These are phyloP conservation scores for Silurus meridionalis DNA, from an alignment of 2,113 vertebrate species.

Conservation along the genomic window DNA sequence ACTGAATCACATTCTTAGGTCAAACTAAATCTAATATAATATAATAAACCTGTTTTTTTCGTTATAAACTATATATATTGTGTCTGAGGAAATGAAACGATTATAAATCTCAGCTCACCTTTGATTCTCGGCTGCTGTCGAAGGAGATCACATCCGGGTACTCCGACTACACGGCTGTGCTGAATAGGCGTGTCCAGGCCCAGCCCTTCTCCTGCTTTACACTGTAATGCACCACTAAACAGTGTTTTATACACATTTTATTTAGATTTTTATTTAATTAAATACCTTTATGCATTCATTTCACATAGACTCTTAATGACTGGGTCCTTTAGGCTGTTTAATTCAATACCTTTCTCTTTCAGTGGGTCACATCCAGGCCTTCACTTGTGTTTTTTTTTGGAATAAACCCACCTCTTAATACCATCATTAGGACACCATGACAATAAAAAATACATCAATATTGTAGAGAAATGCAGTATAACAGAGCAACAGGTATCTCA, in stretches of 20 bases:
- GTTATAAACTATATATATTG: neutral
- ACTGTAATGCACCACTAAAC: no score
- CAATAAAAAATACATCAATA: no score
- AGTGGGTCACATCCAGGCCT: no score
- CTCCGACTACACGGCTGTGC: neutral
- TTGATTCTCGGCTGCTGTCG: neutral
- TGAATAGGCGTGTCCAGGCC: neutral
- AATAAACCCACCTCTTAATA: no score
- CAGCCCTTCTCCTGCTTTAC: no score
- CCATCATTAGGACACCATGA: no score
- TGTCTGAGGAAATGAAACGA: neutral
- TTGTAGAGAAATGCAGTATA: no score
- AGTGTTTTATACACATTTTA: neutral
- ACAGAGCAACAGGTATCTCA: no score
- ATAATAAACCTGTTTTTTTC: neutral
- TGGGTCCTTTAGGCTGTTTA: no score
- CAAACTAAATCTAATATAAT: neutral
- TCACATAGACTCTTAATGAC: no score
- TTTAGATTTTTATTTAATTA: neutral
- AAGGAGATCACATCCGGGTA: slow-evolving; percentile 11
- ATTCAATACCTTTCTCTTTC: no score
- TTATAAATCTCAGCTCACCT: slow-evolving; percentile 37
- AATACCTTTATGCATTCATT: neutral
- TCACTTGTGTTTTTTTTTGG: no score
- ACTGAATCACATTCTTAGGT: neutral